Percentiles rank a stretch among this genome's conserved stretches.
Conservation (phyloP, 2,113 vertebrate genomes). For the Rhadina sibilatrix region DNA sequence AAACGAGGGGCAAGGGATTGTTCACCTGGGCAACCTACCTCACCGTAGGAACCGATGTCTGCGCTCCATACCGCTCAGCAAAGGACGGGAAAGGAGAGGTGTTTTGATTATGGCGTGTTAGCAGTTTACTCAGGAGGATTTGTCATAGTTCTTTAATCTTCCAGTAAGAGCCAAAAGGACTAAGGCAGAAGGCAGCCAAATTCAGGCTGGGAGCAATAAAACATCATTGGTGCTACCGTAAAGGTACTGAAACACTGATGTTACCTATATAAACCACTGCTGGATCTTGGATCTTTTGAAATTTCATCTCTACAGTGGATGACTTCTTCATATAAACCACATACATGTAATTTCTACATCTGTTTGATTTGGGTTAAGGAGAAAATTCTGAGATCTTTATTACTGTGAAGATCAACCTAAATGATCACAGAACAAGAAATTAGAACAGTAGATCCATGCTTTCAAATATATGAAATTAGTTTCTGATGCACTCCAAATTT, state of each 20-base stretch:
- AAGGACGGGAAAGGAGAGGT: not conserved
- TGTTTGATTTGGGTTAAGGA: not conserved
- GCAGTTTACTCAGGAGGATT: rapidly evolving
- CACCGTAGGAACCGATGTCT: rapidly evolving
- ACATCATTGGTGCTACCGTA: rapidly evolving
- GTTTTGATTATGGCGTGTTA: rapidly evolving
- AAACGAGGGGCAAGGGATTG: rapidly evolving
- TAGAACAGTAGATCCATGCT: not conserved
- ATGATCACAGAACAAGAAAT: not conserved
- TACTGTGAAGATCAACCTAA: not conserved
- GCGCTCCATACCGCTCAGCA: not conserved
- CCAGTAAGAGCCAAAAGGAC: not conserved
- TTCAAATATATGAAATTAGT: not conserved
- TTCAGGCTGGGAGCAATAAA: not conserved
- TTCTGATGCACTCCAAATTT: not conserved
- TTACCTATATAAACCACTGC: not conserved
- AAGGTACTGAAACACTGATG: not conserved
- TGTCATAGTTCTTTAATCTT: not conserved
- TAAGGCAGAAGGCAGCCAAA: not conserved
- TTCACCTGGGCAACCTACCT: too few species aligned
- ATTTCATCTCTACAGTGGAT: not conserved
- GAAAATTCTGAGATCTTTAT: not conserved
- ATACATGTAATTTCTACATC: not conserved
- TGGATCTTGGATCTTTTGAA: not conserved
- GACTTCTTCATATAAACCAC: not conserved